Evolutionary conservation across 1,140 invertebrate genomes (phyloP), one percentile per base, ranked within the genome.

Genomic region (Anoplophora glabripennis): DNA sequence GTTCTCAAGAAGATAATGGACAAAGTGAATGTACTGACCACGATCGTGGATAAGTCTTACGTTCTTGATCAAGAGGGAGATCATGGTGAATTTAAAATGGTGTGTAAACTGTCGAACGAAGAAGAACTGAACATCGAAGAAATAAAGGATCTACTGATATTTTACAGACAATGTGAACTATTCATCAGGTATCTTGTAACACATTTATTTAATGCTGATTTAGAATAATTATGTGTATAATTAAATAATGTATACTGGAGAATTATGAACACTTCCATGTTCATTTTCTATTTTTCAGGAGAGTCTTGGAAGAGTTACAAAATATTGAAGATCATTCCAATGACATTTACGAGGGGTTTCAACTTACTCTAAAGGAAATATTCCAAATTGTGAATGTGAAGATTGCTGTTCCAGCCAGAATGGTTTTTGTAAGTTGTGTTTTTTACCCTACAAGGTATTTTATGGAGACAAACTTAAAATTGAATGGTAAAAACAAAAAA

Each of bases 391-490:
- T 86, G 0, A 78, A 80, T 57, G 83, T 80, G 48, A 81, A 81
- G 59, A 81, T 81, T 0, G 84, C 84, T 1, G 81, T 87, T 47
- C 84, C 85, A 0, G 82, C 82, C 1, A 69, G 71, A 36, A 78
- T 81, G 72, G 81, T 87, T 35, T 88, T 84, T 71, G 85, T 87
- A 73, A 81, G 82, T 80, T 28, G 21, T 28, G n/a, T n/a, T n/a
- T n/a, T n/a, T n/a, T n/a, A n/a, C n/a, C n/a, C n/a, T n/a, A n/a
- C n/a, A n/a, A n/a, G n/a, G n/a, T n/a, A n/a, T n/a, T n/a, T n/a
- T n/a, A n/a, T n/a, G n/a, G n/a, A n/a, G n/a, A n/a, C n/a, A n/a
- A n/a, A n/a, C n/a, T n/a, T n/a, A n/a, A n/a, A n/a, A n/a, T n/a
- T n/a, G n/a, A n/a, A n/a, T n/a, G n/a, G n/a, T n/a, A n/a, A n/a